phyloP scores from a whole-genome alignment of 2,888 invertebrate species.

The Machimus atricapillus region DNA sequence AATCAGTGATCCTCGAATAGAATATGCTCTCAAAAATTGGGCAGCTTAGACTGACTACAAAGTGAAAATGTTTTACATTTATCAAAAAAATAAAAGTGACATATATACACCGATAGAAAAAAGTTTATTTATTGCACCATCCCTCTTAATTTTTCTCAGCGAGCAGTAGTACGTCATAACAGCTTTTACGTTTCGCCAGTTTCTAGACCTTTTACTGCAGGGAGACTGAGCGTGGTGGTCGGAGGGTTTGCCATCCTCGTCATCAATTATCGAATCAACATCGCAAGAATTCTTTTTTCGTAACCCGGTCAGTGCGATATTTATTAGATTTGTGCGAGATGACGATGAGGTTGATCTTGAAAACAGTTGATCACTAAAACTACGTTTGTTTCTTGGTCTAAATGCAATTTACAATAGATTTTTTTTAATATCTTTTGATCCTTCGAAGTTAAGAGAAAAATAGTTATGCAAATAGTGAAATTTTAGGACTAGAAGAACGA shows the following conservation, averaged over 20 bases:
- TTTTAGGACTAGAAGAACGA: not conserved
- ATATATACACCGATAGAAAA: slow-evolving; percentile 30
- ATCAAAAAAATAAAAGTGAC: not conserved
- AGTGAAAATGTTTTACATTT: not conserved
- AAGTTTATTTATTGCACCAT: slow-evolving; percentile 57
- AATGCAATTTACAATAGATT: slow-evolving; percentile 22
- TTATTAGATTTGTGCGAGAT: slow-evolving; percentile 32
- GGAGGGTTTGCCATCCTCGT: slow-evolving; percentile 44
- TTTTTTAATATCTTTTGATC: slow-evolving; percentile 5
- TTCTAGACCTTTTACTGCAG: slow-evolving; percentile 64
- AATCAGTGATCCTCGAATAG: not conserved
- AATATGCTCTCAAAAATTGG: not conserved
- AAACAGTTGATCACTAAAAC: slow-evolving; percentile 46
- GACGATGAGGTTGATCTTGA: slow-evolving; percentile 44
- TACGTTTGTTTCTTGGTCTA: slow-evolving; percentile 32
- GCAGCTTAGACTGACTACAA: not conserved
- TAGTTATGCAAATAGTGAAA: slow-evolving; percentile 44
- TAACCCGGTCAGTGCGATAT: slow-evolving; percentile 48
- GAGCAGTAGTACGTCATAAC: slow-evolving; percentile 91
- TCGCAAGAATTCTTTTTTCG: slow-evolving; percentile 44
- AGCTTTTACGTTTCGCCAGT: slow-evolving; percentile 86
- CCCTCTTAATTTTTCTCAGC: slow-evolving; percentile 90
- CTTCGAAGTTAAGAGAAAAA: not conserved
- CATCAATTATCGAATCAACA: slow-evolving; percentile 32
- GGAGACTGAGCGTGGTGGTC: slow-evolving; percentile 48